Base-by-base conservation (phyloP, 2,797 vertebrate species). In the Nasua narica region DNA sequence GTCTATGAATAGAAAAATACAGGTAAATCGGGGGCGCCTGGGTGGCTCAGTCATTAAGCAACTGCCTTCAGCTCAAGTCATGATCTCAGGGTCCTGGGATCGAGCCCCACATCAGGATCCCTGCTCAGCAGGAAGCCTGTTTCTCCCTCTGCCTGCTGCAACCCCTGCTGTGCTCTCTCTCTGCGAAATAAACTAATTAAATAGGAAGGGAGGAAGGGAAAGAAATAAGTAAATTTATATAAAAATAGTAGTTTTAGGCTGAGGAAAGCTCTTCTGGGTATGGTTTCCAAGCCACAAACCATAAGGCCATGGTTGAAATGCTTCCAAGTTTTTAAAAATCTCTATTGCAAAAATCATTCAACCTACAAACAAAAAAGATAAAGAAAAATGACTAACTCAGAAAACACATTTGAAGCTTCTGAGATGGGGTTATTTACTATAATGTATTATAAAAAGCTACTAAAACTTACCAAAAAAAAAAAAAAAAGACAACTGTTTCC, bases 301-400 rank as follows among this genome's bases (percentile, higher is more conserved):
- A 92, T 67, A 58, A 58, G 32, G n/a, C 21, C 94, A 52, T 29
- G 18, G 29, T 18, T 91, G 69, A 91, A 97, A 81, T 69, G 77
- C 21, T 78, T 95, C 35, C 72, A 87, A 72, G 43, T 79, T 29
- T 50, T 65, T 69, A 16, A 50, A 32, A 90, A 72, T 82, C 56
- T 69, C 15, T 69, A 90, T 23, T 93, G 27, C 14, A 72, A 86
- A 94, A 96, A 69, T 65, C 83, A 74, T 84, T 91, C 78, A 70
- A 90, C 62, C 79, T 76, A 89, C 43, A 84, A 86, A 83, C 23
- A 46, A 84, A 46, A 84, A 32, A 69, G 62, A 23, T 83, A 91
- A 88, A 54, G 40, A 96, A 84, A 96, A 95, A 87, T 79, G 10
- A 79, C 65, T 74, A 50, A 77, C 76, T 91, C 43, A 18, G 50